Evolutionary conservation across 2,888 invertebrate genomes (phyloP).

Genomic region (Drosophila barbarae): DNA sequence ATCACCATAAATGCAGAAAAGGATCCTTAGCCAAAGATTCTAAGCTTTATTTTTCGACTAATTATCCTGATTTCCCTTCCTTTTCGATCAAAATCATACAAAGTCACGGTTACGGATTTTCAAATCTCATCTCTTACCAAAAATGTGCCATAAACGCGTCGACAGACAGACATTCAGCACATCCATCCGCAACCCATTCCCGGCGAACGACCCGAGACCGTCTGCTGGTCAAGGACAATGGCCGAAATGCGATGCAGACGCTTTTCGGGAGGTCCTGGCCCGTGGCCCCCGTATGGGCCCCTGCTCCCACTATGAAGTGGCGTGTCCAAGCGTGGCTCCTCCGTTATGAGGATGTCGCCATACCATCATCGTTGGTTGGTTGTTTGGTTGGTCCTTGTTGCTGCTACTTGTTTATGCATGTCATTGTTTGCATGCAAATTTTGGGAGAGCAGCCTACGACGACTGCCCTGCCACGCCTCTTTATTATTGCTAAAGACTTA

Average conservation of each 20-base stretch:
- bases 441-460: conserved; percentile 41
- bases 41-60: not conserved
- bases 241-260: conserved; percentile 36
- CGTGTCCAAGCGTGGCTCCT: conserved; percentile 47
- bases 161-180: conserved; percentile 7
- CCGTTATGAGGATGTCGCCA: conserved; percentile 36
- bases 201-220: conserved; percentile 1
- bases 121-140: not conserved
- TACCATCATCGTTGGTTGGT: conserved; percentile 40
- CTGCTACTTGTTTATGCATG: conserved; percentile 63
- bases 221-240: conserved; percentile 40
- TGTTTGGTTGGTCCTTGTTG: conserved; percentile 12
- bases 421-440: conserved; percentile 74
- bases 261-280: conserved; percentile 12
- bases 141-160: conserved; percentile 7
- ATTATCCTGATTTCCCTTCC: not conserved
- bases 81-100: not conserved
- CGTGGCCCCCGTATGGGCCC: not conserved
- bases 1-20: too few species aligned
- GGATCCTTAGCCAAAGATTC: too few species aligned
- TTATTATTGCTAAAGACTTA: conserved; percentile 31
- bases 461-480: conserved; percentile 5
- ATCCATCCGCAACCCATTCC: conserved; percentile 11
- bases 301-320: conserved; percentile 1
- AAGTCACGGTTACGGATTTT: not conserved